Percentiles rank a stretch among this genome's conserved stretches.
Evolutionary conservation across 2,797 vertebrate species (phyloP).

Genomic region (Avahi laniger): DNA sequence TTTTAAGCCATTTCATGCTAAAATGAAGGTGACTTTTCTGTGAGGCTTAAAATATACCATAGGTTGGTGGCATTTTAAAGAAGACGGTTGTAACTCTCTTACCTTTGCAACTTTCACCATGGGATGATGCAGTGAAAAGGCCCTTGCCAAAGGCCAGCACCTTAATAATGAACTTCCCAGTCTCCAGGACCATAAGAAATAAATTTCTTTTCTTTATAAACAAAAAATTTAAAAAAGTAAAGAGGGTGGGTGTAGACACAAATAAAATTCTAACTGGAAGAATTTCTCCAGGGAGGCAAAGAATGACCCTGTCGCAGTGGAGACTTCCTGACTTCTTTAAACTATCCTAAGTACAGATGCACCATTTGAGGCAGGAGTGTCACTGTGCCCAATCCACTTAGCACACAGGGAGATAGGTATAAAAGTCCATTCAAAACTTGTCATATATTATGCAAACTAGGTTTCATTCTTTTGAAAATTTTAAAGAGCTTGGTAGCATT

Average conservation of each 20-base stretch:
- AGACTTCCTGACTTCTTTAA: background rate
- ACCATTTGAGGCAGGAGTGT: accelerated
- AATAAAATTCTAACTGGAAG: background rate
- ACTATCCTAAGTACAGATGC: accelerated
- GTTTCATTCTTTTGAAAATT: background rate
- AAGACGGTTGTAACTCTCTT: background rate
- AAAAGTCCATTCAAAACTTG: background rate
- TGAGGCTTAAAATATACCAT: background rate
- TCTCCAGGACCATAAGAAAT: background rate
- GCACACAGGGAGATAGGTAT: background rate
- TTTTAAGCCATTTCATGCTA: conserved; percentile 33
- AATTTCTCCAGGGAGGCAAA: background rate
- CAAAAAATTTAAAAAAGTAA: background rate
- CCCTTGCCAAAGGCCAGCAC: background rate
- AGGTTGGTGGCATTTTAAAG: background rate
- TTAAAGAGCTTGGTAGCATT: background rate
- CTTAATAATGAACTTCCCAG: background rate
- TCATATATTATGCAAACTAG: background rate
- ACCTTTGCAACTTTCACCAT: background rate
- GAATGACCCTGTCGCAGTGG: accelerated
- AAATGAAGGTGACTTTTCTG: background rate
- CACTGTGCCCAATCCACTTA: background rate
- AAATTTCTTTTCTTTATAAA: background rate
- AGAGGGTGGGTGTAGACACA: background rate
- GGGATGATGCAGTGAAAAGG: background rate